Evolutionary conservation across 2,888 invertebrate genomes (phyloP), one percentile per base, ranked within the genome.

Genomic region (Acanthosepion esculentum): DNA sequence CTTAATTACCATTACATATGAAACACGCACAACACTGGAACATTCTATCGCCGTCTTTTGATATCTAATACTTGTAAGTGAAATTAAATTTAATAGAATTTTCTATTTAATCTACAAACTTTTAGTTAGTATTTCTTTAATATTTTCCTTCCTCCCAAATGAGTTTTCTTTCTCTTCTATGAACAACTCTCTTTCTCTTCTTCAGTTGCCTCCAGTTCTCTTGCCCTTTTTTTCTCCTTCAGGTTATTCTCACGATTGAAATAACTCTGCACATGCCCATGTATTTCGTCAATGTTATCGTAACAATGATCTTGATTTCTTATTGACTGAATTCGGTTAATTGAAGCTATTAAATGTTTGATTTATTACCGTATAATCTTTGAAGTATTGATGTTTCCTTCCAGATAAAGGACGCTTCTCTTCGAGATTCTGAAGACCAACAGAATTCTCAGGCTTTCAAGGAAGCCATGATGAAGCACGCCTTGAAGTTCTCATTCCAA

Each of bases 401-500:
- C 12, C 92, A 92, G 92, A 50, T 92, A 8, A 92, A n/a, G 29
- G 92, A 92, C 23, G 92, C 48, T 50, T 29, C 48, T 92, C 92
- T 92, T 92, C 92, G 50, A 50, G 50, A 92, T 50, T 92, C 92
- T 48, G 92, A 50, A 12, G 92, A 92, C n/a, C 29, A 48, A 48
- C 50, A 48, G 92, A 48, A 92, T 29, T 50, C 48, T 50, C 92
- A 92, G 29, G 92, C 50, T 48, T 92, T 92, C 92, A 92, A 48
- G 26, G 92, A 92, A 29, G 92, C 92, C 92, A 92, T 92, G 29
- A 92, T 50, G 48, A 92, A 50, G 95, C 98, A 98, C 8, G 97
- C 98, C 2, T 98, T 99, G 48, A 98, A 98, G 94, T 98, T 99
- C 97, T 98, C 98, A 94, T 98, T 98, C 97, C 98, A 98, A 96